These are phyloP conservation scores for Cyanoramphus novaezelandiae DNA, from an alignment of 2,113 vertebrate species.

Conservation along the genomic window DNA sequence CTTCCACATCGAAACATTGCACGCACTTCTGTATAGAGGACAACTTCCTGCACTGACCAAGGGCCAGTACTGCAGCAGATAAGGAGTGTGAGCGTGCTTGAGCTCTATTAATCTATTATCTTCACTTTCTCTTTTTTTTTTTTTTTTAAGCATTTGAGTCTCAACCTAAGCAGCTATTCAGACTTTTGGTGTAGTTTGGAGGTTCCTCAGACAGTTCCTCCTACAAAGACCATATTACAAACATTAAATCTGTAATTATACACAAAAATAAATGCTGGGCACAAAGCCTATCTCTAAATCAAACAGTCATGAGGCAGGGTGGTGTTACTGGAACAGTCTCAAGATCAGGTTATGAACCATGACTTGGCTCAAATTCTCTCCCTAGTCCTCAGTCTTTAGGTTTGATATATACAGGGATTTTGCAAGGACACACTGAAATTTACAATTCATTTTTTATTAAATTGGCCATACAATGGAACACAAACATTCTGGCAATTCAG, in stretches of 20 bases:
- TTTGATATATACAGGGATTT: conserved; percentile 29
- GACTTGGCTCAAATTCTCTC: conserved; percentile 32
- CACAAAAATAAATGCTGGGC: background rate
- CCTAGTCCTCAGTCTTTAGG: conserved; percentile 8
- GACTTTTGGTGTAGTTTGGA: background rate
- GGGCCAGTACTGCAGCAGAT: background rate
- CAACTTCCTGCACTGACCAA: background rate
- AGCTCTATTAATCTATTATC: background rate
- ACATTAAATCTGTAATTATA: conserved; percentile 31
- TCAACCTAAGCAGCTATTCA: background rate
- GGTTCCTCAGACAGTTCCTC: background rate
- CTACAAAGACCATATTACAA: background rate
- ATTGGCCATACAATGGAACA: background rate
- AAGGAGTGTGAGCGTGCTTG: fast-evolving
- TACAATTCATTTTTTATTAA: background rate
- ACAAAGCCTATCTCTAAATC: conserved; percentile 53
- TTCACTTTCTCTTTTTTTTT: background rate
- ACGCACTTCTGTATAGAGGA: background rate
- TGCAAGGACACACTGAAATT: background rate
- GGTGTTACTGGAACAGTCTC: conserved; percentile 45
- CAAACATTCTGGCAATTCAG: background rate
- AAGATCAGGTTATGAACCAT: conserved; percentile 19
- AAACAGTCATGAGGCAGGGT: conserved; percentile 19
- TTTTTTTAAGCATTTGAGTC: background rate
- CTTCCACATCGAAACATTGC: background rate